Evolutionary conservation across 1,140 invertebrate genomes (phyloP).

Genomic region (Reticulitermes speratus): DNA sequence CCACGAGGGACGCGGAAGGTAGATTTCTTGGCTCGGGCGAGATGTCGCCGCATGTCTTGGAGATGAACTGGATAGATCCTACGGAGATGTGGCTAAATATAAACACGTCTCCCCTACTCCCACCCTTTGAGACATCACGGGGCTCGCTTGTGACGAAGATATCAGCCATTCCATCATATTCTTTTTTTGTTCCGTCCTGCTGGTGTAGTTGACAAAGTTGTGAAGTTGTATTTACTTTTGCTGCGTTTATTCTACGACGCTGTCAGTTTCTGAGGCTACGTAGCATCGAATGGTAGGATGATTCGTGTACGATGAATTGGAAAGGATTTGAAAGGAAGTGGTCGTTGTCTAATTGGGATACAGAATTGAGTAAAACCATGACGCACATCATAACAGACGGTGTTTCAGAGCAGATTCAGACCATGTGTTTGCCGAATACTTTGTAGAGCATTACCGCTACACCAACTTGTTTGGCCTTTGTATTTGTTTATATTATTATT

Average conservation of each 20-base stretch:
- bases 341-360: no score
- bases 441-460: not conserved
- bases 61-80: not conserved
- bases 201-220: not conserved
- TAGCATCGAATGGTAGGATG: no score
- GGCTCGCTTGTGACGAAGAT: not conserved
- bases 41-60: not conserved
- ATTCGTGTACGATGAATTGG: no score
- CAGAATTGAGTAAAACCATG: no score
- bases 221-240: not conserved
- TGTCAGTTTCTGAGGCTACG: no score
- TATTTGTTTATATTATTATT: conserved; percentile 17
- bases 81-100: not conserved
- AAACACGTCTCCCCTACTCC: not conserved
- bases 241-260: no score
- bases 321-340: no score
- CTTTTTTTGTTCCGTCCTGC: not conserved
- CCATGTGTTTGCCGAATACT: no score
- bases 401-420: no score
- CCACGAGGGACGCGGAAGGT: not conserved
- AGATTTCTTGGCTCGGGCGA: not conserved
- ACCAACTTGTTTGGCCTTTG: not conserved
- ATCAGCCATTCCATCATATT: not conserved
- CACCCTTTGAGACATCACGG: not conserved
- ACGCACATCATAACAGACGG: no score